Conservation (phyloP, 2,113 vertebrate species). For the Pseudorectes ferrugineus region DNA sequence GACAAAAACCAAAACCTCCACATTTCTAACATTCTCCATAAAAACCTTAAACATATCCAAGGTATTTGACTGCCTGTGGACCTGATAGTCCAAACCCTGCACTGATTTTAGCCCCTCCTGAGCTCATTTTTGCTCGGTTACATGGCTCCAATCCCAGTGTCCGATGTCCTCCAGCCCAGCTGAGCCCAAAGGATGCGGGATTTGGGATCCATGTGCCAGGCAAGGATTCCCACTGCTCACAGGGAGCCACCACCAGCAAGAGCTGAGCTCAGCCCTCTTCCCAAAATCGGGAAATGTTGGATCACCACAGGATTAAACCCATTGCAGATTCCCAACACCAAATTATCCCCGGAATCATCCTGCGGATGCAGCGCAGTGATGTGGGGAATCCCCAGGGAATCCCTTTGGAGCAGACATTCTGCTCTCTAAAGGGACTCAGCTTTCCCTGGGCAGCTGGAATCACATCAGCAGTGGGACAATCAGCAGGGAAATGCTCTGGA, state of each 20-base stretch:
- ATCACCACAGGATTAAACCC: neutral
- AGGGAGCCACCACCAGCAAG: neutral
- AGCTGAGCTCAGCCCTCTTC: neutral
- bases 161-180: neutral
- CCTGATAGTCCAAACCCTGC: neutral
- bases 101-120: neutral
- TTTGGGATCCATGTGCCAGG: neutral
- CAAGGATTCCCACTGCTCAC: neutral
- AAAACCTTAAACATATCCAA: neutral
- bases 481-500: neutral
- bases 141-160: accelerated
- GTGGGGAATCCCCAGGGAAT: neutral
- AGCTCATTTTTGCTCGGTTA: neutral
- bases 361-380: neutral
- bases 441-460: neutral
- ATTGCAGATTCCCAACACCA: accelerated
- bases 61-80: neutral
- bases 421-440: neutral
- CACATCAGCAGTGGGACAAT: neutral
- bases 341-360: neutral
- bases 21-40: neutral
- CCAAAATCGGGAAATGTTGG: neutral
- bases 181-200: neutral
- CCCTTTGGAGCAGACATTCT: neutral
- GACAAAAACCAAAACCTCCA: neutral